Conservation (phyloP, 2,797 vertebrate species). For the Botia kubotai region DNA sequence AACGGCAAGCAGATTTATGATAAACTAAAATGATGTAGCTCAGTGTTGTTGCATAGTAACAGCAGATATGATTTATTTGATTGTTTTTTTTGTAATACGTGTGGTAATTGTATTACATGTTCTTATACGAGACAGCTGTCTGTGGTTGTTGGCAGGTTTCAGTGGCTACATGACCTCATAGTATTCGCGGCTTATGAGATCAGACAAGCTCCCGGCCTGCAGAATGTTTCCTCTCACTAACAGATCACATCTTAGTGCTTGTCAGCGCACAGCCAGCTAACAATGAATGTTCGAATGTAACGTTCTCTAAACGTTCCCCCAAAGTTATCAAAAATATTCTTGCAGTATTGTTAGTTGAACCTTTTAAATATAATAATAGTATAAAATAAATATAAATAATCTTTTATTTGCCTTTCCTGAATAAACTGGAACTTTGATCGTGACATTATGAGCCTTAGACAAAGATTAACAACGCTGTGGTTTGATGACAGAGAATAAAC, state of each 20-base stretch:
- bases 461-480: not conserved
- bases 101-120: not conserved
- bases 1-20: not conserved
- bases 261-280: not conserved
- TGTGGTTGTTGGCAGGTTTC: constrained; percentile 23
- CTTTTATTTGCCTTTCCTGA: constrained; percentile 27
- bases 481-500: constrained; percentile 1
- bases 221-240: constrained; percentile 5
- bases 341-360: too few relatives aligned
- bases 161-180: constrained; percentile 20
- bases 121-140: constrained; percentile 4
- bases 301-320: too few relatives aligned
- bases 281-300: too few relatives aligned
- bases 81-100: not conserved
- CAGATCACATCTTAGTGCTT: constrained; percentile 5
- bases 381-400: not conserved
- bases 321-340: too few relatives aligned
- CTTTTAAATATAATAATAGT: too few relatives aligned
- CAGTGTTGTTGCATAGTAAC: not conserved
- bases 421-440: constrained; percentile 32
- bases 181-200: constrained; percentile 34
- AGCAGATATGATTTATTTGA: not conserved
- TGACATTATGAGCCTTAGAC: not conserved
- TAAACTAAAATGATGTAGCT: not conserved
- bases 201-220: not conserved